Evolutionary conservation across 2,797 vertebrate genomes (phyloP), one percentile per base, ranked within the genome.

Genomic region (Pempheris klunzingeri): DNA sequence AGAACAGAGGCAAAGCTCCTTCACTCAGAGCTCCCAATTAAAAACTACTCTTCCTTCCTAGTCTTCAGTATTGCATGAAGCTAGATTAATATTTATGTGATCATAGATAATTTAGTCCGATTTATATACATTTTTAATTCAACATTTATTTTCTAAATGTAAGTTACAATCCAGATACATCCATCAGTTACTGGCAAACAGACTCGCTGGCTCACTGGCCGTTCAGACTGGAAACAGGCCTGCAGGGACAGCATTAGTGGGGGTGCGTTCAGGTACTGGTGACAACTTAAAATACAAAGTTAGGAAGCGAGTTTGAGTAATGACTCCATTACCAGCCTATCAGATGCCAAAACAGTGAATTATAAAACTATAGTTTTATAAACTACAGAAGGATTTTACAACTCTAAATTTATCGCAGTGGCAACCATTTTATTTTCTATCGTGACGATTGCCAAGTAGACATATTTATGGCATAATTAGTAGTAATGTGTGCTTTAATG

Each of bases 21-120:
- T 68, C 24, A 41, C 39, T 44, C 41, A 47, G 44, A 30, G 36
- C 50, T 47, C 55, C 73, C 7, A 73, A 64, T 74, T 78, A 76
- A 71, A 73, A 66, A 74, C 46, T 5, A 22, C 18, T 7, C n/a
- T 43, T 32, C 18, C 36, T 53, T 57, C 8, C 18, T 36, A 4
- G 12, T 44, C n/a, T 24, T 58, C 15, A 17, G 49, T 12, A 44
- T 39, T 53, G 32, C 28, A 60, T 26, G 38, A 63, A 12, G 49
- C 34, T 34, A 7, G 39, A 55, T 62, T 60, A 46, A 61, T 73
- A 54, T 58, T 65, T 53, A 54, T 43, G 47, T 3, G 14, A 3
- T 32, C 53, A 58, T 32, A 54, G 10, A 59, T 44, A 0, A 62
- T 74, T 26, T 24, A 66, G 28, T 61, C 1, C 34, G 58, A 74